Conservation (phyloP, 2,888 invertebrate species). For the Halocaridina rubra region DNA sequence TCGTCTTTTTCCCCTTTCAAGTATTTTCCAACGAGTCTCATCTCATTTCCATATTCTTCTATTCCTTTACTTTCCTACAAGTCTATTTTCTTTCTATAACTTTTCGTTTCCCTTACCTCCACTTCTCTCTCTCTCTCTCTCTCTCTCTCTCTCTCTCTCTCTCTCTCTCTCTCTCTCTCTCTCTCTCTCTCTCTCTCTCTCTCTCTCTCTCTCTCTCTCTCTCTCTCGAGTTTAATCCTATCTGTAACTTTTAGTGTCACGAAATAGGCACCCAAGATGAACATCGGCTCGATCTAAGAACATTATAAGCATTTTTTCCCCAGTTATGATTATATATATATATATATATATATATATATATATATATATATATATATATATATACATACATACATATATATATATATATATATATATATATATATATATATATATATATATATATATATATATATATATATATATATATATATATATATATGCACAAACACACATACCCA, state of each 20-base stretch:
- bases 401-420: constrained; percentile 14
- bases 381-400: not conserved
- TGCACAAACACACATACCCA: not conserved
- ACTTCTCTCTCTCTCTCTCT: too few relatives aligned
- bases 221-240: too few relatives aligned
- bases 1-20: too few relatives aligned
- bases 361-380: constrained; percentile 11
- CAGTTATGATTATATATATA: not conserved
- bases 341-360: constrained; percentile 17
- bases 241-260: too few relatives aligned
- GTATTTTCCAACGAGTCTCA: too few relatives aligned
- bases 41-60: too few relatives aligned
- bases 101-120: not conserved
- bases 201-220: not conserved
- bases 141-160: not conserved
- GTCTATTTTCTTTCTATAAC: too few relatives aligned
- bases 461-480: not conserved
- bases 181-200: not conserved
- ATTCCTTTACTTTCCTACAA: too few relatives aligned
- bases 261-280: too few relatives aligned
- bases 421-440: constrained; percentile 23
- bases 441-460: constrained; percentile 22
- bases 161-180: not conserved
- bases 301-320: too few relatives aligned
- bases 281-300: too few relatives aligned